Evolutionary conservation across 1,140 invertebrate species (phyloP), one percentile per base, ranked within the genome.

Genomic region (Monomorium pharaonis): DNA sequence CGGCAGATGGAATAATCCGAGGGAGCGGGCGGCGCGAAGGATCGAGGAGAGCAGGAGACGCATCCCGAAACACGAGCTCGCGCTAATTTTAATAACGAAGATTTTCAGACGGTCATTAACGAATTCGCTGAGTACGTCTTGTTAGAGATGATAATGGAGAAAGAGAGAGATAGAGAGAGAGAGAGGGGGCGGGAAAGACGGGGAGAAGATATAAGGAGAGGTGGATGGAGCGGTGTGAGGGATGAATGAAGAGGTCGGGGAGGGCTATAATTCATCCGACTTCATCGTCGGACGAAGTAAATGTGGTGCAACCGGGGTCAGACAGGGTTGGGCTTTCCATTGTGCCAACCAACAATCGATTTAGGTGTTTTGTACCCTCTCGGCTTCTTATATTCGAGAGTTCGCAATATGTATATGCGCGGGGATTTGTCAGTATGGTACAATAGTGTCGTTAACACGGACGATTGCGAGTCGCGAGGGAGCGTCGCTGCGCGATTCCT

Each of bases 71-170:
- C 81, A 90, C 89, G 51, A 87, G 85, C 47, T 60, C 63, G 88
- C 37, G 85, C 87, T 89, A 89, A 90, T 91, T 91, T 90, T 90
- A 91, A 89, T 90, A 91, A 91, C 87, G 58, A 67, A 76, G 72
- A 80, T 91, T 87, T 87, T 63, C 87, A 78, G 62, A 3, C 30
- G 84, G 58, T 90, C 77, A 60, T 90, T 91, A 91, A 89, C 63
- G 90, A 91, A 90, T 87, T 89, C 75, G 76, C 76, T 70, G 84
- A 85, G 85, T 84, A 78, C 58, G 76, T 88, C 60, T 80, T 60
- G 69, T 84, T 84, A 54, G 24, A 75, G 18, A 62, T 56, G 58
- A 85, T 65, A 72, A 72, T 80, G 47, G 84, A 85, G 58, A 65
- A n/a, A 21, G 56, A 60, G 72, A n/a, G n/a, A n/a, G n/a, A n/a